Conservation (phyloP, 1,140 invertebrate genomes). For the Cardiocondyla obscurior region DNA sequence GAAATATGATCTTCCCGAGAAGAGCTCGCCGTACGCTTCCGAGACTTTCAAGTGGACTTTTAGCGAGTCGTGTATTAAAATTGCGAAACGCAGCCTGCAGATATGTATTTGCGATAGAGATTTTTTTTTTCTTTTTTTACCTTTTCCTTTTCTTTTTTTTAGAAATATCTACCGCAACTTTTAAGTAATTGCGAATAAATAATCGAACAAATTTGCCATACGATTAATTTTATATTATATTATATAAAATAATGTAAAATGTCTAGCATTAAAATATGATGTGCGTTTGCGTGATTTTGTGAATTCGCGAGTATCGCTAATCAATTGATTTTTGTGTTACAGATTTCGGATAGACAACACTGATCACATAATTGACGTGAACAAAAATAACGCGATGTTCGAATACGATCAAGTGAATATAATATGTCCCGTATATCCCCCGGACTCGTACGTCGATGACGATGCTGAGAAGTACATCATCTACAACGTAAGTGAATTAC, state of each 20-base stretch:
- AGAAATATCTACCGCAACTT: background rate
- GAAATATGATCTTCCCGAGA: conserved; percentile 36
- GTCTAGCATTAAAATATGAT: background rate
- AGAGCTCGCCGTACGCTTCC: background rate
- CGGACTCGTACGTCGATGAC: conserved; percentile 92
- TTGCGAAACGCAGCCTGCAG: background rate
- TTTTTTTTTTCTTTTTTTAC: background rate
- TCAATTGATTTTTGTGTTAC: conserved; percentile 82
- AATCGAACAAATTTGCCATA: background rate
- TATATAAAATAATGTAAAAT: background rate
- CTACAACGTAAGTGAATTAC: conserved; percentile 93
- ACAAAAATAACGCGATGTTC: conserved; percentile 95
- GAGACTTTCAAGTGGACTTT: background rate
- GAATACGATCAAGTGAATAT: conserved; percentile 98
- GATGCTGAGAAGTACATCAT: conserved; percentile 98
- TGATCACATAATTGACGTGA: conserved; percentile 98
- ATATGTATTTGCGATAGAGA: background rate
- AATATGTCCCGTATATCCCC: conserved; percentile 96
- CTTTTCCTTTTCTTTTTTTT: no score
- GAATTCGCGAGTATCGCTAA: background rate
- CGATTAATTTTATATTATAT: no score
- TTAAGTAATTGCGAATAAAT: background rate
- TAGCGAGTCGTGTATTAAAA: background rate
- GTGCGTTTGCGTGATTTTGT: background rate
- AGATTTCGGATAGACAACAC: conserved; percentile 99